A percentile compares a stretch with the other conserved stretches of the same genome.
These are phyloP conservation scores for Pachliopta kotzebuea DNA, from an alignment of 2,888 invertebrate genomes.

Conservation along the genomic window DNA sequence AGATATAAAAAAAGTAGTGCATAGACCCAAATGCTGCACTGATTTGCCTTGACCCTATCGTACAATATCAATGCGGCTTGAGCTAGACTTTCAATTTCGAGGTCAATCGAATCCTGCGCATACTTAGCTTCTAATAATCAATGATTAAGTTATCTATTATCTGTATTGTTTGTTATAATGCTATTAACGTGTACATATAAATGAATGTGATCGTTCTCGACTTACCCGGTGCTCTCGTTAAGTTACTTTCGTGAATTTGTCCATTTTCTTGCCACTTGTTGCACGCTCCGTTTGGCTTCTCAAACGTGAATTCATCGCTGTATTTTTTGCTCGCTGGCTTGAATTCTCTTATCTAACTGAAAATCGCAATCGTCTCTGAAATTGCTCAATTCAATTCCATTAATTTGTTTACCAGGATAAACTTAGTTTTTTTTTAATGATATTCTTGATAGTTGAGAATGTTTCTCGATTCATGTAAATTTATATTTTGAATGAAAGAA, in stretches of 20 bases:
- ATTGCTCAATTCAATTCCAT: constrained; percentile 59
- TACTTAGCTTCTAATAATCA: neutral
- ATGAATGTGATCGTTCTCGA: constrained; percentile 40
- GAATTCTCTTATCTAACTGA: constrained; percentile 57
- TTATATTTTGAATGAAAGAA: constrained; percentile 55
- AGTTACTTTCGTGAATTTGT: constrained; percentile 41
- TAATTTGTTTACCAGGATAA: constrained; percentile 35
- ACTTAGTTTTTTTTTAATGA: neutral
- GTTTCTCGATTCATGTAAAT: constrained; percentile 52
- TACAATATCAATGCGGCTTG: constrained; percentile 45
- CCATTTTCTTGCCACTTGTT: constrained; percentile 63
- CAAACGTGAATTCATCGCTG: constrained; percentile 66
- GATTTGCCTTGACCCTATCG: constrained; percentile 68
- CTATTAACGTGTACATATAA: constrained; percentile 38
- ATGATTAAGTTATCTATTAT: neutral
- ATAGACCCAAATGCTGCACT: constrained; percentile 41
- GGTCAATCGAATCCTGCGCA: constrained; percentile 56
- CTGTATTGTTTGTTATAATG: constrained; percentile 44
- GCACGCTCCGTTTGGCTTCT: constrained; percentile 61
- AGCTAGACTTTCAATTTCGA: constrained; percentile 64
- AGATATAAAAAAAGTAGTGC: constrained; percentile 3
- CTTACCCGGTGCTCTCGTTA: constrained; percentile 36
- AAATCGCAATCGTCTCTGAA: constrained; percentile 58
- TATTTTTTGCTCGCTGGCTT: constrained; percentile 51
- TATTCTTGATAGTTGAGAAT: constrained; percentile 25